These are phyloP conservation scores for Poicephalus meyeri DNA, from an alignment of 2,113 vertebrate species.

Conservation along the genomic window DNA sequence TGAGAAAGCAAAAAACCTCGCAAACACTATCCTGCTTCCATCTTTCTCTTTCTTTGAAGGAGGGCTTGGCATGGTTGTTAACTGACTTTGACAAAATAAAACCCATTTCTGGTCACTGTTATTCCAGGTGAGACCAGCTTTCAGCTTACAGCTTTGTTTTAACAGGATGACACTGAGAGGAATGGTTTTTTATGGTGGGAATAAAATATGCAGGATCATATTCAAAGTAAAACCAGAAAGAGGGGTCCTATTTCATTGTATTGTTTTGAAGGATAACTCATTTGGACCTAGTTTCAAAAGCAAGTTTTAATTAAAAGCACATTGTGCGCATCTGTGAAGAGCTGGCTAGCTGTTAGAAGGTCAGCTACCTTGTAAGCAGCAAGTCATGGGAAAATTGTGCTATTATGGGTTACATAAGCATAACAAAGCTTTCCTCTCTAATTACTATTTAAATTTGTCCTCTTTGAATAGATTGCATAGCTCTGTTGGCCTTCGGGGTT, in stretches of 20 bases:
- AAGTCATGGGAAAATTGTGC: slow-evolving; percentile 55
- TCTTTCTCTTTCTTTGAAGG: not conserved
- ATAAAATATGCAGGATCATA: too few species aligned
- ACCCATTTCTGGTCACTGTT: not conserved
- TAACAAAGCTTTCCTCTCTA: slow-evolving; percentile 58
- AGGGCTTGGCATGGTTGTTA: not conserved
- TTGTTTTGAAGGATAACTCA: slow-evolving; percentile 13
- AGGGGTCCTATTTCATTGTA: not conserved
- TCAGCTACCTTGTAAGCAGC: slow-evolving; percentile 36
- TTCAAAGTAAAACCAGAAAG: not conserved
- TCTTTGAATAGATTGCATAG: slow-evolving; percentile 16
- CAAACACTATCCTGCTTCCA: not conserved
- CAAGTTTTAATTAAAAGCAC: slow-evolving; percentile 45
- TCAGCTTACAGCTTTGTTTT: not conserved
- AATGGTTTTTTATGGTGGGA: not conserved
- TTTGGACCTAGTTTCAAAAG: slow-evolving; percentile 38
- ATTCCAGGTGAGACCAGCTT: not conserved
- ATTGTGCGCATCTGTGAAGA: slow-evolving; percentile 17
- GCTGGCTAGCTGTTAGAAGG: slow-evolving; percentile 30
- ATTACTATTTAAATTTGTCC: slow-evolving; percentile 38
- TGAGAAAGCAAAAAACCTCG: not conserved
- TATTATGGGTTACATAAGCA: slow-evolving; percentile 54
- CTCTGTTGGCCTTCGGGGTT: slow-evolving; percentile 14
- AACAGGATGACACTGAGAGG: not conserved
- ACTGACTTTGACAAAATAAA: not conserved